These are phyloP conservation scores for Campoletis sonorensis DNA, from an alignment of 1,140 invertebrate species.

Conservation along the genomic window DNA sequence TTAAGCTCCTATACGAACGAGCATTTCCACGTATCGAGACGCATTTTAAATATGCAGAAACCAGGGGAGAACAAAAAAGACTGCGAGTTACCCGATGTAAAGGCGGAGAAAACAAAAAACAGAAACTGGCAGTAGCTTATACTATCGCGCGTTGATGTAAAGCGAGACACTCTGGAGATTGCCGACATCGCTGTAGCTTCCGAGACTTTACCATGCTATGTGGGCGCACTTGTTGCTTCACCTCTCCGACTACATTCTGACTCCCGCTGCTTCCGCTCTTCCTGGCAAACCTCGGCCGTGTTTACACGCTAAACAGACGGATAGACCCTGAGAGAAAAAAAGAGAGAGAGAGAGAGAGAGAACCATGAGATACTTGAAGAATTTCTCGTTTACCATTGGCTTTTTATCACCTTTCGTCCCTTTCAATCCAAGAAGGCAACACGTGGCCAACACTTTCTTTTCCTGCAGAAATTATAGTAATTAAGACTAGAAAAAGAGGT, in stretches of 20 bases:
- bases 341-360: constrained; percentile 1
- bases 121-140: constrained; percentile 3
- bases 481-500: too few species aligned
- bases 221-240: constrained; percentile 68
- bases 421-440: too few species aligned
- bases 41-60: not conserved
- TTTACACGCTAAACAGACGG: constrained; percentile 69
- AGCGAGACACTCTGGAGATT: constrained; percentile 29
- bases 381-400: constrained; percentile 1
- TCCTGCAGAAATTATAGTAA: too few species aligned
- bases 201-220: constrained; percentile 29
- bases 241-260: not conserved
- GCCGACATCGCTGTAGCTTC: not conserved
- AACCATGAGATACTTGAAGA: not conserved
- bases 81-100: not conserved
- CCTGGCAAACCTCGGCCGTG: constrained; percentile 60
- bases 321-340: constrained; percentile 28
- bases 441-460: too few species aligned
- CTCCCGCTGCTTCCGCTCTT: not conserved
- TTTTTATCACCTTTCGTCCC: not conserved
- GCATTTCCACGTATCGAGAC: not conserved
- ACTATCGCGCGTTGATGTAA: constrained; percentile 10
- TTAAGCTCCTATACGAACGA: not conserved
- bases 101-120: not conserved
- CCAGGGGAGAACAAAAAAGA: not conserved